Conservation (phyloP, 1,140 invertebrate species). For the Sipha flava region DNA sequence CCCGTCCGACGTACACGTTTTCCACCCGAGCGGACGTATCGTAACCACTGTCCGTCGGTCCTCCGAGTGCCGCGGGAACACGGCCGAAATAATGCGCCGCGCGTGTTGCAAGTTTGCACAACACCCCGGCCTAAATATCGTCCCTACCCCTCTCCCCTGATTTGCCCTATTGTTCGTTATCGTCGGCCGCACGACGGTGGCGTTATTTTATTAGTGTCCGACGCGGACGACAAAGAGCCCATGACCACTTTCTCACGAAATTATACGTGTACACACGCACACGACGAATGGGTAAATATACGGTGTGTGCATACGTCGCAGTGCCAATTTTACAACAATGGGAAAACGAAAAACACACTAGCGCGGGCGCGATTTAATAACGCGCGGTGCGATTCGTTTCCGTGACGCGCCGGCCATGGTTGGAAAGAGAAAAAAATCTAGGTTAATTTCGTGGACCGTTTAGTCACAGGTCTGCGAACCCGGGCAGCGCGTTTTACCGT, state of each 20-base stretch:
- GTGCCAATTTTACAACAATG: neutral
- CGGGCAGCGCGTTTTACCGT: too few species aligned
- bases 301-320: neutral
- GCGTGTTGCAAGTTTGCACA: too few species aligned
- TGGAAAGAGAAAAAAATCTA: neutral
- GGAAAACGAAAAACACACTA: neutral
- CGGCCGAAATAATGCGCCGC: too few species aligned
- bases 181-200: neutral
- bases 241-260: conserved; percentile 18
- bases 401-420: neutral
- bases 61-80: too few species aligned
- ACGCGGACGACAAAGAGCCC: neutral
- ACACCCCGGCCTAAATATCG: too few species aligned
- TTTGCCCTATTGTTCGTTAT: neutral
- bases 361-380: neutral
- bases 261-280: neutral
- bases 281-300: neutral
- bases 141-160: too few species aligned
- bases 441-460: neutral
- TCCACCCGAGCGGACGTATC: too few species aligned
- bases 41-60: too few species aligned
- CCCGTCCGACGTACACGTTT: too few species aligned
- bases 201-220: neutral
- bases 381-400: neutral
- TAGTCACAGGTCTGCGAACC: neutral